Evolutionary conservation across 1,140 invertebrate genomes (phyloP), one percentile per base, ranked within the genome.

Genomic region (Monochamus saltuarius): DNA sequence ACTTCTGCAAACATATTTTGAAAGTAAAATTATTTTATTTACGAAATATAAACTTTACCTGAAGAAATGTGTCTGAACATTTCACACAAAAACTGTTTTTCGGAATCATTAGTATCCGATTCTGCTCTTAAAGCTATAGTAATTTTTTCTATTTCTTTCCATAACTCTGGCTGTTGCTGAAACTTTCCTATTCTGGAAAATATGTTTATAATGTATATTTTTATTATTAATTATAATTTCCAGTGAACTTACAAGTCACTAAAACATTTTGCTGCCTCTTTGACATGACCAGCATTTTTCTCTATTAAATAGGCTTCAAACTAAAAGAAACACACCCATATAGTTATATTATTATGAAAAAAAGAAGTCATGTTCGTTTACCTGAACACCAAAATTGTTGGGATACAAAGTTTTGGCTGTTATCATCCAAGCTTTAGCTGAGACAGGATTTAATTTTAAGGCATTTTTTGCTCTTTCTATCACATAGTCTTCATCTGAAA

Each of bases 381-480:
- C 90, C 77, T 94, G 91, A 43, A 95, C 87, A 68, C 85, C 86
- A 70, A 92, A 92, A 73, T 91, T 92, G 35, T 88, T 84, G 0
- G 92, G 91, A 81, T 88, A 93, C 57, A 95, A 80, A 7, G 89
- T 90, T 83, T 90, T 91, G 0, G 92, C 92, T 7, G 91, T 94
- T n/a, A 95, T 84, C 78, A 94, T 86, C 92, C 92, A 95, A 16
- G 91, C 88, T 82, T 94, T 94, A 1, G 91, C 90, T 35, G 87
- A 83, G 76, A 85, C 85, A 59, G 88, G 85, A 77, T 94, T 89
- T 35, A 73, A 78, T 55, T 84, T 81, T 29, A 90, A 79, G 35
- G 84, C 83, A 69, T 86, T 81, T 76, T 91, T 90, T 1, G 90
- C 89, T 73, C 85, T 79, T 55, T 82, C 81, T 69, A 93, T 87